Evolutionary conservation across 2,797 vertebrate genomes (phyloP), one percentile per base, ranked within the genome.

Genomic region (Malacoctenus gilli): DNA sequence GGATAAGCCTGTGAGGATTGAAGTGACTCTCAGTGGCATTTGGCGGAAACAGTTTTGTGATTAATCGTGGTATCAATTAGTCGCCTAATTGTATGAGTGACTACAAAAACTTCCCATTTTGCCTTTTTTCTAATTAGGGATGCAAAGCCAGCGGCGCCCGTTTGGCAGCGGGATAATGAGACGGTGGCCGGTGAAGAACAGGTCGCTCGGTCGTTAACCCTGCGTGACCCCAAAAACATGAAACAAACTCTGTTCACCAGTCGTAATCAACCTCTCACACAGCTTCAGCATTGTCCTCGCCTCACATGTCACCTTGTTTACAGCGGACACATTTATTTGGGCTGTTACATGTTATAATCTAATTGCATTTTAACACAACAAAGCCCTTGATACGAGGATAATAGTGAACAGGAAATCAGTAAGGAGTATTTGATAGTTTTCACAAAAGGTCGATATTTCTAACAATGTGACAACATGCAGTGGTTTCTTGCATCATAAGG

Each of bases 61-160:
- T 74, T 75, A 72, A 74, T 61, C 30, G 19, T 1, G 5, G 4
- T 23, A 72, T 59, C 76, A 77, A 68, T 75, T 81, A 77, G 64
- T 60, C 22, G 2, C 5, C 53, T 65, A 68, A 77, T 75, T 51
- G 59, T 20, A 34, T 4, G 52, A 70, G 51, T 18, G 19, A 42
- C 46, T 14, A 28, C 16, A 20, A 61, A 59, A 49, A 49, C 44
- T 14, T 39, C 57, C 54, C 32, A 48, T 72, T 62, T 56, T 59
- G 19, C 8, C 42, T 35, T 59, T n/a, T 68, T 59, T 37, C 25
- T 57, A 41, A 73, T 73, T 55, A 56, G 10, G 30, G 22, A 58
- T 4, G 36, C 15, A 7, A 31, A 49, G 28, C 55, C 46, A 20
- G 39, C 38, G 10, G 47, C 43, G 35, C 22, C 0, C 5, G 8